Evolutionary conservation across 2,113 vertebrate species (phyloP).

Genomic region (Diphyllodes magnificus): DNA sequence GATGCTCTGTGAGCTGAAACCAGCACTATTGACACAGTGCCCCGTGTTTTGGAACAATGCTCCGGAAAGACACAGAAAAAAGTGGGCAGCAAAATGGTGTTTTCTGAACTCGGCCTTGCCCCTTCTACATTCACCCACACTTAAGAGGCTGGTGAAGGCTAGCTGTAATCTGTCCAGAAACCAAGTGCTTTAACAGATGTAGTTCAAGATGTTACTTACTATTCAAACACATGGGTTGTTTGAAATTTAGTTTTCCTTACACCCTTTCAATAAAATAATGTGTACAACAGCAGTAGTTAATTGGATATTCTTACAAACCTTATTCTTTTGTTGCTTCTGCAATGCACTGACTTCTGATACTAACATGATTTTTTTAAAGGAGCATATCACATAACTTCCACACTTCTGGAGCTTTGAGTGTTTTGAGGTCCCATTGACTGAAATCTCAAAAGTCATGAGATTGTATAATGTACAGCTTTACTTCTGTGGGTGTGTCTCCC

Average conservation of each 20-base stretch:
- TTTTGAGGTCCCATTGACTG: neutral
- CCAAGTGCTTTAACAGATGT: neutral
- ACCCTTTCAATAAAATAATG: neutral
- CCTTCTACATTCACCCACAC: neutral
- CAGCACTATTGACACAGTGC: neutral
- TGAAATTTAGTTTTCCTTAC: neutral
- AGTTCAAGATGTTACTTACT: neutral
- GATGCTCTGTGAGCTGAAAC: neutral
- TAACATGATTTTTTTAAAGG: neutral
- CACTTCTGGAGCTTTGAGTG: neutral
- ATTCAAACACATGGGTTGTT: neutral
- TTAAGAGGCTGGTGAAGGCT: neutral
- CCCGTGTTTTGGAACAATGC: neutral
- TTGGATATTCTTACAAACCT: neutral
- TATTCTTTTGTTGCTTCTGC: neutral
- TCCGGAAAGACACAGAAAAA: neutral
- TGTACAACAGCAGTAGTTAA: neutral
- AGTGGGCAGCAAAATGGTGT: neutral
- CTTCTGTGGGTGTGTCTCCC: neutral
- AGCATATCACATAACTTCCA: rapidly evolving
- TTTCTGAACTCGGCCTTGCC: neutral
- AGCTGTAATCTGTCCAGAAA: neutral
- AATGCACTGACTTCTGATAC: neutral
- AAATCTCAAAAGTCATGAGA: neutral
- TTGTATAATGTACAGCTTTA: neutral